Evolutionary conservation across 2,113 vertebrate species (phyloP).

Genomic region (Melanotaenia duboulayi): DNA sequence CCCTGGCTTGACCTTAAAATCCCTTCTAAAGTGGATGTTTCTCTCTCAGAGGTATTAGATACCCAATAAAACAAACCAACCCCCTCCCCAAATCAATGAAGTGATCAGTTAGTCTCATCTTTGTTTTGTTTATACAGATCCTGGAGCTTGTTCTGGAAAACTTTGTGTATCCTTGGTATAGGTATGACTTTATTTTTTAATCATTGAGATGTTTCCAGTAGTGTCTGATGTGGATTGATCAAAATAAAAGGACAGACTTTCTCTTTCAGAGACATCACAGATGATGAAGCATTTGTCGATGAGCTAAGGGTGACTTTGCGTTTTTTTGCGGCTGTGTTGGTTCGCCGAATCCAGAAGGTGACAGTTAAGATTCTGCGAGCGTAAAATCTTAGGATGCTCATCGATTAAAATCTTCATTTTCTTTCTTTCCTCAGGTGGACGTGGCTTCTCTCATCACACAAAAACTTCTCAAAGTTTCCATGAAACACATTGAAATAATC

Average conservation of each 20-base stretch:
- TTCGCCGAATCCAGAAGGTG: conserved; percentile 95
- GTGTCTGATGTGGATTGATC: neutral
- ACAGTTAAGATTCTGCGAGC: neutral
- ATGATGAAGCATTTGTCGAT: conserved; percentile 96
- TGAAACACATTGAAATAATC: conserved; percentile 98
- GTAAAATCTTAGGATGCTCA: neutral
- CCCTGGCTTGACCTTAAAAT: conserved; percentile 95
- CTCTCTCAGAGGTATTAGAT: conserved; percentile 91
- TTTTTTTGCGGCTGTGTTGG: conserved; percentile 92
- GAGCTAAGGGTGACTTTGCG: conserved; percentile 91
- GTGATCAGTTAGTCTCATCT: neutral
- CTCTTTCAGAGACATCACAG: conserved; percentile 89
- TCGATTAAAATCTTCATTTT: neutral
- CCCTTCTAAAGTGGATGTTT: conserved; percentile 94
- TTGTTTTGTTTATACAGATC: conserved; percentile 80
- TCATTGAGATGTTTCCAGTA: neutral
- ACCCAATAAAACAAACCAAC: neutral
- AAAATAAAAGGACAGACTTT: conserved; percentile 32
- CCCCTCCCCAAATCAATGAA: neutral
- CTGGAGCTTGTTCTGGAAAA: conserved; percentile 97
- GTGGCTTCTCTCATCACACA: conserved; percentile 91
- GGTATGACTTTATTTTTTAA: conserved; percentile 77
- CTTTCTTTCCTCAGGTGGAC: conserved; percentile 85
- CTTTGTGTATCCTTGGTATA: conserved; percentile 98
- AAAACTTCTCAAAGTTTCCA: conserved; percentile 94